A percentile compares a stretch with the other conserved stretches of the same genome.
These are phyloP conservation scores for Zootermopsis nevadensis DNA, from an alignment of 2,888 invertebrate genomes.

Conservation along the genomic window DNA sequence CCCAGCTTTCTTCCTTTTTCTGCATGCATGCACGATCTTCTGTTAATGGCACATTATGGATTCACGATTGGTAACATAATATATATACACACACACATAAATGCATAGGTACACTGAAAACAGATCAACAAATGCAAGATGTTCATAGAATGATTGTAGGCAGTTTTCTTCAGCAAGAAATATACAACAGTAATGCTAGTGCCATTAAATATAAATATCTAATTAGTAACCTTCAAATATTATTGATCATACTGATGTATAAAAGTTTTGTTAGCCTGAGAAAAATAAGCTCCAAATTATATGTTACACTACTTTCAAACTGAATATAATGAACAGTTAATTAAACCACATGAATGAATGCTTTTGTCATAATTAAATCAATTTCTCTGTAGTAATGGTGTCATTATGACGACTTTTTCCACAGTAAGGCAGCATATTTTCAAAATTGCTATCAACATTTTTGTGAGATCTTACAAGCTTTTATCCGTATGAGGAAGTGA, in stretches of 20 bases:
- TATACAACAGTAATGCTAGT: neutral
- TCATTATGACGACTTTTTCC: no score
- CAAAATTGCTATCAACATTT: neutral
- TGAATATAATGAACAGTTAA: no score
- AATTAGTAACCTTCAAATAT: neutral
- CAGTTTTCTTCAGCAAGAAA: neutral
- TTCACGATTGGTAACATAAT: neutral
- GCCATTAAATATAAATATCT: neutral
- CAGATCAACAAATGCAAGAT: neutral
- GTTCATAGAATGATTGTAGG: neutral
- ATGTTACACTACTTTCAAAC: no score
- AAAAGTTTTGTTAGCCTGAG: neutral
- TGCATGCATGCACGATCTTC: neutral
- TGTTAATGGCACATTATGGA: constrained; percentile 15
- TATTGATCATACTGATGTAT: neutral
- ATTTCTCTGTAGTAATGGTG: no score
- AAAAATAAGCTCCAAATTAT: no score
- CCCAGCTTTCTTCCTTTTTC: neutral
- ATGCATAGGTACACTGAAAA: neutral
- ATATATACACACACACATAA: neutral
- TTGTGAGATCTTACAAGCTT: neutral
- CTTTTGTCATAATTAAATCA: no score
- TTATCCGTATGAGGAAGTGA: neutral
- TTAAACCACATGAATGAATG: no score
- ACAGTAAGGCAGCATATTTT: no score